Percentiles rank a stretch among this genome's conserved stretches.
phyloP scores from a whole-genome alignment of 2,113 vertebrate genomes.

The Carassius gibelio region DNA sequence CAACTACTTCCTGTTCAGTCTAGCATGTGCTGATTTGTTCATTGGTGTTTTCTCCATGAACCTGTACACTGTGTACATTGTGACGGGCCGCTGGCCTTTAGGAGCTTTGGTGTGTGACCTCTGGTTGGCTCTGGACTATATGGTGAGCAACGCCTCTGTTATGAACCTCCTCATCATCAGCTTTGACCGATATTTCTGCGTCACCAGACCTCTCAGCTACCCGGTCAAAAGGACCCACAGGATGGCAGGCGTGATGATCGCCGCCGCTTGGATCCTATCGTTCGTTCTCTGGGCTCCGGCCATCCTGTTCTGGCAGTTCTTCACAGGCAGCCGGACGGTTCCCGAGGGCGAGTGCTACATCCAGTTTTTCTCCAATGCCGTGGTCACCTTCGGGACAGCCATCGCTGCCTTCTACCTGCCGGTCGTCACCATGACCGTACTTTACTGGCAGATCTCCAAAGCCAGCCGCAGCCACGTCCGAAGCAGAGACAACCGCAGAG shows the following conservation, averaged over 20 bases:
- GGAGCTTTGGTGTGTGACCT: constrained; percentile 95
- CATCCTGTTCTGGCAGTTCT: constrained; percentile 98
- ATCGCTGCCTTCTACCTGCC: constrained; percentile 98
- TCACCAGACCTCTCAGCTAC: constrained; percentile 95
- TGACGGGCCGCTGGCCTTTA: constrained; percentile 94
- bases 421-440: constrained; percentile 90
- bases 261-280: constrained; percentile 92
- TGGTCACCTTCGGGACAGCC: constrained; percentile 92
- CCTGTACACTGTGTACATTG: constrained; percentile 94
- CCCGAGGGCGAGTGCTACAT: constrained; percentile 84
- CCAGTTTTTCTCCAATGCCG: constrained; percentile 94
- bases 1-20: constrained; percentile 97
- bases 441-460: constrained; percentile 95
- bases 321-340: constrained; percentile 89
- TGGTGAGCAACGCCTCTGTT: constrained; percentile 95
- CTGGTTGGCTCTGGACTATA: constrained; percentile 96
- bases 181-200: constrained; percentile 97
- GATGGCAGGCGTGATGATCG: constrained; percentile 97
- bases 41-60: constrained; percentile 98
- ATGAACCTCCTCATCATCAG: constrained; percentile 99
- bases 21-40: constrained; percentile 96
- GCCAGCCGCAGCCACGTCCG: constrained; percentile 92
- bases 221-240: constrained; percentile 92
- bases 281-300: constrained; percentile 96
- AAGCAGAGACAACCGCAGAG: constrained; percentile 83